Evolutionary conservation across 2,797 vertebrate species (phyloP).

Genomic region (Margarornis squamiger): DNA sequence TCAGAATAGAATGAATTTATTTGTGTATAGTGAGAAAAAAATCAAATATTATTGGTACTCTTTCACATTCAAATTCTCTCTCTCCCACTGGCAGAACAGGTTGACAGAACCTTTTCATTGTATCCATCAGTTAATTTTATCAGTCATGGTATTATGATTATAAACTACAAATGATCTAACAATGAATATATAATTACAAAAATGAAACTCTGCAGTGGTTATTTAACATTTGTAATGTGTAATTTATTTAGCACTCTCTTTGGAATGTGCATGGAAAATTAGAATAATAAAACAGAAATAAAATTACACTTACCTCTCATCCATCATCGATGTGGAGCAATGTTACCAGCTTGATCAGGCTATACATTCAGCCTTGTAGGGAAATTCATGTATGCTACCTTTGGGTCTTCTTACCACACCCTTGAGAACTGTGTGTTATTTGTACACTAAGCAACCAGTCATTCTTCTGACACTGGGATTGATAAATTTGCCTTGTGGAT

Average conservation of each 20-base stretch:
- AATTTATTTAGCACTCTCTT: conserved; percentile 36
- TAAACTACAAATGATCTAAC: conserved; percentile 49
- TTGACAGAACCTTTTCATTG: conserved; percentile 47
- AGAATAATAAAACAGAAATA: conserved; percentile 31
- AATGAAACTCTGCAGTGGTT: conserved; percentile 30
- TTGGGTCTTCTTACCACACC: background rate
- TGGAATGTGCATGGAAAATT: conserved; percentile 15
- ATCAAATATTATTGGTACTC: conserved; percentile 17
- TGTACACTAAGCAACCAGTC: background rate
- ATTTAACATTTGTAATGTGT: conserved; percentile 38
- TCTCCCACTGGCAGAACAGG: conserved; percentile 7
- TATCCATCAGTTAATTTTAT: conserved; percentile 60
- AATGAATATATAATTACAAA: conserved; percentile 54
- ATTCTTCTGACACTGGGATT: background rate
- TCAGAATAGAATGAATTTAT: background rate
- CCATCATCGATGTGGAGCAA: background rate
- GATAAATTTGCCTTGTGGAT: background rate
- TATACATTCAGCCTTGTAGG: background rate
- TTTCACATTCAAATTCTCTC: conserved; percentile 15
- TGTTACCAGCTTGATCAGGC: background rate
- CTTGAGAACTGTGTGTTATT: background rate
- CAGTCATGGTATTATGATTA: conserved; percentile 38
- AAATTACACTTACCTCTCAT: background rate
- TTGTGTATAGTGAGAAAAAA: conserved; percentile 38
- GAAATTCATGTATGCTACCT: background rate